Evolutionary conservation across 2,888 invertebrate species (phyloP).

Genomic region (Leptogaster cylindrica): DNA sequence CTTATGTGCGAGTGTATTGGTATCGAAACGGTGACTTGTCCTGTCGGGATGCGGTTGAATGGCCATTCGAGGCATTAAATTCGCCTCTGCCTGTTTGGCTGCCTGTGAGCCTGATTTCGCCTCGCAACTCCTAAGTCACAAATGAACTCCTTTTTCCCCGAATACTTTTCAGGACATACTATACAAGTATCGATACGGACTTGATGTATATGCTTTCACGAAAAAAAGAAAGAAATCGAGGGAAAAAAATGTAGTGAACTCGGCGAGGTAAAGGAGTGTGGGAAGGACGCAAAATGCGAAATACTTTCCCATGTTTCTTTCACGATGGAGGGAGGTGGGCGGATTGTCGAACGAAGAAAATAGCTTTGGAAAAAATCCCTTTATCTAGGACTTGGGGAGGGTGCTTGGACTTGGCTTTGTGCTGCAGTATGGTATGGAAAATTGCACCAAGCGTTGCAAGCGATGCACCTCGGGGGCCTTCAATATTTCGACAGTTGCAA

Average conservation of each 20-base stretch:
- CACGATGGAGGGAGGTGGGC: no score
- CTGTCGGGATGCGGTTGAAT: constrained; percentile 43
- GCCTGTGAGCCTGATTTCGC: constrained; percentile 23
- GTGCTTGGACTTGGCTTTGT: constrained; percentile 9
- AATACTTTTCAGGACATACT: constrained; percentile 23
- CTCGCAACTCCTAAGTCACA: constrained; percentile 31
- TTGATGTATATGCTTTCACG: constrained; percentile 32
- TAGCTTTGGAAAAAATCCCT: not conserved
- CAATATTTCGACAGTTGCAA: constrained; percentile 32
- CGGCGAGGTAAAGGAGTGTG: constrained; percentile 1
- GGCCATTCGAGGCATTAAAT: constrained; percentile 46
- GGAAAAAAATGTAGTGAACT: constrained; percentile 40
- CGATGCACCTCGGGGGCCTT: constrained; percentile 35
- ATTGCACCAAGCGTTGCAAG: constrained; percentile 31
- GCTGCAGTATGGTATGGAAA: not conserved
- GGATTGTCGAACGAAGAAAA: no score
- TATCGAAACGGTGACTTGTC: constrained; percentile 10
- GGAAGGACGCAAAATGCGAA: no score
- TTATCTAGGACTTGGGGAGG: constrained; percentile 34
- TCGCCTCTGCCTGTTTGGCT: constrained; percentile 24
- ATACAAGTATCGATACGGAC: constrained; percentile 21
- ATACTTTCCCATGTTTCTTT: no score
- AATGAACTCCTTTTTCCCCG: constrained; percentile 32
- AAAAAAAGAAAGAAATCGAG: constrained; percentile 23
- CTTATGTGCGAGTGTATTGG: constrained; percentile 4